Conservation (phyloP, 2,113 vertebrate species). For the Ciconia boyciana region DNA sequence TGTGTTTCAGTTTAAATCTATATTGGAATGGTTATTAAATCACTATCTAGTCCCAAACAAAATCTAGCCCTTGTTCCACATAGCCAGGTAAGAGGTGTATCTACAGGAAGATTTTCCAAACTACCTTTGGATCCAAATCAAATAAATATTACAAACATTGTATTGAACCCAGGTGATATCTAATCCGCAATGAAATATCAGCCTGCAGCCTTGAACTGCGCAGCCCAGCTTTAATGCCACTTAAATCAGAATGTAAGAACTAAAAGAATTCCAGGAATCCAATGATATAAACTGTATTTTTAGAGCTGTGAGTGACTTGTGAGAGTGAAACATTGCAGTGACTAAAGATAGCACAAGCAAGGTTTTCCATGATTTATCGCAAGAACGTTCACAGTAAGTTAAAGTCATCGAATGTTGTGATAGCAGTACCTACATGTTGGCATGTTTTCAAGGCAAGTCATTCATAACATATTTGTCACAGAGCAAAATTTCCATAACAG, state of each 20-base stretch:
- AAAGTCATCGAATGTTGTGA: constrained; percentile 52
- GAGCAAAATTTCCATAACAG: constrained; percentile 63
- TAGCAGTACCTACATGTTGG: constrained; percentile 63
- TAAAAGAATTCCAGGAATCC: constrained; percentile 88
- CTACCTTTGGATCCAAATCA: constrained; percentile 50
- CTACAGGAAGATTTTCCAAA: constrained; percentile 56
- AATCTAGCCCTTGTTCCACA: constrained; percentile 23
- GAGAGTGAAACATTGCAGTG: constrained; percentile 67
- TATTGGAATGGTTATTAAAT: constrained; percentile 62
- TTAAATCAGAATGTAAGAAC: constrained; percentile 85
- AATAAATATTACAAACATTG: constrained; percentile 71
- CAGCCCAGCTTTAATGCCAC: constrained; percentile 80
- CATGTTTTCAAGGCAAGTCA: constrained; percentile 42
- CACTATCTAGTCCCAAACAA: constrained; percentile 52
- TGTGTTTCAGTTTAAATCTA: constrained; percentile 59
- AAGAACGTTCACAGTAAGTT: constrained; percentile 63
- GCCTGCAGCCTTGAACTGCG: constrained; percentile 70
- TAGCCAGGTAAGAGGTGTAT: constrained; percentile 62
- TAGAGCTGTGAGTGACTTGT: constrained; percentile 86
- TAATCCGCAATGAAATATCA: constrained; percentile 73
- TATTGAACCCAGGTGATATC: constrained; percentile 78
- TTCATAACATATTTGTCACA: constrained; percentile 69
- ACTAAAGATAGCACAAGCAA: constrained; percentile 75
- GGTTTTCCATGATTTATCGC: constrained; percentile 82
- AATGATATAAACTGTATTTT: constrained; percentile 91